Evolutionary conservation across 2,888 invertebrate genomes (phyloP), one percentile per base, ranked within the genome.

Genomic region (Pyrrhopygopsis socrates): DNA sequence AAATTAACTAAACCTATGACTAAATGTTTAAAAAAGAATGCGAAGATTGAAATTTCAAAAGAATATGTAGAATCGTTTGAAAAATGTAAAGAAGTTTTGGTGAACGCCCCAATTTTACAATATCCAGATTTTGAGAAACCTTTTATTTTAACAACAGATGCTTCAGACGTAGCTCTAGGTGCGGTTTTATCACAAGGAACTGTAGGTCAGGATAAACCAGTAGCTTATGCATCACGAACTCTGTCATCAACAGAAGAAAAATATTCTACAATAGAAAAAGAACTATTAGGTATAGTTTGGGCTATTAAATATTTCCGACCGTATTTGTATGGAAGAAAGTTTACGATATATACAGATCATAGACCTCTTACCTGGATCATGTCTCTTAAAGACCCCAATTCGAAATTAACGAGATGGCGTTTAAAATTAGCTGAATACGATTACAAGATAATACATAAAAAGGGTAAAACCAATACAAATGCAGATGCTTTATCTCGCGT

Each of bases 141-240:
- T 0, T 93, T 94, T 27, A 90, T 93, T 0, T 29, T 94, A 0
- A 93, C 94, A 0, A 94, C 94, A 13, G 93, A 94, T 20, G 93
- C 94, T 0, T 93, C 92, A 29, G 91, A 94, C 50, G 84, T 93
- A 83, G 93, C 94, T 0, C 2, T 94, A 65, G 93, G 93, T 22
- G 93, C 94, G 45, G 88, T 94, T 18, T 60, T 94, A 67, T 94
- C 92, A 0, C 94, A 95, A 87, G 94, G 94, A 1, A 8, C 24
- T 30, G 50, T 95, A 83, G 94, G 94, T 0, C 41, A 83, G 30
- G 94, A 95, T 34, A 94, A 89, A 90, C 93, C 93, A 13, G 65
- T 95, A 50, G 91, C 93, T 38, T 58, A 73, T 54, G 65, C 81
- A 73, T 58, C 77, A 2, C 38, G 81, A 70, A 27, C 81, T 4